Evolutionary conservation across 1,140 invertebrate genomes (phyloP), one percentile per base, ranked within the genome.

Genomic region (Oscheius sp.): DNA sequence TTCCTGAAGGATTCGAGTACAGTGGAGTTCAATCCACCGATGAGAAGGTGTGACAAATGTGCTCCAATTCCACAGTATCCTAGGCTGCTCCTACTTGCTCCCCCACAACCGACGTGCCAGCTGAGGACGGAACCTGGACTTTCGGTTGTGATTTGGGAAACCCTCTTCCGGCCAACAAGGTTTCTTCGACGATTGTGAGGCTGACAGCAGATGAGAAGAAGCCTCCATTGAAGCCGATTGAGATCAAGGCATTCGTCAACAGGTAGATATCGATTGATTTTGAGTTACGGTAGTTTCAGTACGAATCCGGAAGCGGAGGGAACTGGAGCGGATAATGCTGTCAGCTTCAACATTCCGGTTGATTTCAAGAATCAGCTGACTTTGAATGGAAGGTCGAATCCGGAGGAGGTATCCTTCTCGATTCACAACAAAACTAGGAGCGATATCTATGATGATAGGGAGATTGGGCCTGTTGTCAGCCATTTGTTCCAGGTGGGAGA

Each of bases 1-100:
- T 83, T 45, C 82, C 82, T 10, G 66, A 78, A 31, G 82, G 82
- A 58, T 83, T 82, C 68, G 82, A 82, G 46, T 83, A 83, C 69
- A 73, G 80, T 20, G 81, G 81, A 45, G 76, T 83, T 32, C 83
- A 84, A 42, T 80, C 64, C 49, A 76, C 80, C 34, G 81, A 82
- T 4, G 76, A 69, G 13, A 85, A 82, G 45, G 74, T 75, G 63
- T 34, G n/a, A 26, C 29, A 18, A 26, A 29, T 34, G 23, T 68
- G 45, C 2, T 23, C 71, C 15, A 26, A n/a, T n/a, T n/a, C n/a
- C n/a, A n/a, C n/a, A n/a, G n/a, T n/a, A n/a, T 26, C 28, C 1
- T 66, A 73, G 26, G 15, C 36, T 49, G 55, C 68, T 28, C 49
- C 75, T 46, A 74, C 36, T 36, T 83, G 79, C 59, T 82, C 77